Conservation (phyloP, 2,888 invertebrate species). For the Fragum fragum region DNA sequence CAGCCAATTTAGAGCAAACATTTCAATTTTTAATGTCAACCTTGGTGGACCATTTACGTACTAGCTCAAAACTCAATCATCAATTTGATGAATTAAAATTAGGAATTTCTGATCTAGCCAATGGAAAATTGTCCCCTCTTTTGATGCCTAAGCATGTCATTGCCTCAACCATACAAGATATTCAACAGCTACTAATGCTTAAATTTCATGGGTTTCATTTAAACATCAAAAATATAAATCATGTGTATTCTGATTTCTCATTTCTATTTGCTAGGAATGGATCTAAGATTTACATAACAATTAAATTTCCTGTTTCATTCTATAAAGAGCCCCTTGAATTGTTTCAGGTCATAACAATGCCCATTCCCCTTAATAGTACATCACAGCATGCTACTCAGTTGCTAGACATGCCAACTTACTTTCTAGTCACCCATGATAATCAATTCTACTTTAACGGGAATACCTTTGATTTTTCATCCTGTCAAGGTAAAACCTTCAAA, state of each 20-base stretch:
- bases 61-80: conserved; percentile 12
- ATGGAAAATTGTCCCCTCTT: conserved; percentile 44
- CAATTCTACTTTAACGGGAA: conserved; percentile 26
- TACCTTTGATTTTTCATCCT: conserved; percentile 15
- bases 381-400: conserved; percentile 61
- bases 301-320: conserved; percentile 50
- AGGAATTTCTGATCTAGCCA: conserved; percentile 33
- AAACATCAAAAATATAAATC: neutral
- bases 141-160: conserved; percentile 34
- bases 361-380: conserved; percentile 56
- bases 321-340: conserved; percentile 46
- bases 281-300: conserved; percentile 41
- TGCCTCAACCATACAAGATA: conserved; percentile 12
- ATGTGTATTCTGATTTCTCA: conserved; percentile 33
- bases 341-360: conserved; percentile 47
- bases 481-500: conserved; percentile 15
- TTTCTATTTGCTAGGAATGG: conserved; percentile 45
- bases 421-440: conserved; percentile 24
- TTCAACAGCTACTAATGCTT: conserved; percentile 25
- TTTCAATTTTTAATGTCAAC: too few species aligned
- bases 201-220: conserved; percentile 51
- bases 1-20: conserved; percentile 30
- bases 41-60: conserved; percentile 39
- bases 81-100: conserved; percentile 37
- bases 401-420: conserved; percentile 47